Conservation (phyloP, 1,140 invertebrate genomes). For the Bombus breviceps region DNA sequence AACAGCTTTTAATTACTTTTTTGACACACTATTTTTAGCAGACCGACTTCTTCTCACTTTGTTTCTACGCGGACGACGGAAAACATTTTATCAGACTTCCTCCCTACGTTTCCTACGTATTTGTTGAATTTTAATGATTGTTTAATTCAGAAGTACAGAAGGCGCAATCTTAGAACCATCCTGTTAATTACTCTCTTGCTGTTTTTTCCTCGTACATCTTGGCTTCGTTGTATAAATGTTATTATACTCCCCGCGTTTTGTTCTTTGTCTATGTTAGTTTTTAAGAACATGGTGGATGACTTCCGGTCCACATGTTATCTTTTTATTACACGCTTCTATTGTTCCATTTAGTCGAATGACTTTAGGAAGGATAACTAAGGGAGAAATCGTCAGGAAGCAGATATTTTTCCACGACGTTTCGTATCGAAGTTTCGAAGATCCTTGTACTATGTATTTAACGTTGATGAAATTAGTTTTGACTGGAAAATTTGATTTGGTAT, state of each 20-base stretch:
- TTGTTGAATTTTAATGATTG: constrained; percentile 39
- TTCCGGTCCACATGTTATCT: no score
- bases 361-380: neutral
- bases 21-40: neutral
- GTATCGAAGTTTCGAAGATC: neutral
- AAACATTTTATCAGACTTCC: constrained; percentile 5
- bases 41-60: neutral
- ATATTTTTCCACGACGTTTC: neutral
- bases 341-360: neutral
- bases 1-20: constrained; percentile 40
- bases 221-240: neutral
- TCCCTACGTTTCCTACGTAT: neutral
- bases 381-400: neutral
- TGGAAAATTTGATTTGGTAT: no score
- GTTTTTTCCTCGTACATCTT: neutral
- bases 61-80: neutral
- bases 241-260: neutral
- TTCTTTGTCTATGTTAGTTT: no score
- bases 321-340: neutral
- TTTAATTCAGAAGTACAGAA: constrained; percentile 12
- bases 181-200: constrained; percentile 23
- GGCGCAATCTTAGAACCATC: neutral
- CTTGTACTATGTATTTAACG: no score
- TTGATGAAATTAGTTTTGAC: no score
- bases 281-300: no score